phyloP scores from a whole-genome alignment of 2,888 invertebrate species.

The Argyra leucocephala region DNA sequence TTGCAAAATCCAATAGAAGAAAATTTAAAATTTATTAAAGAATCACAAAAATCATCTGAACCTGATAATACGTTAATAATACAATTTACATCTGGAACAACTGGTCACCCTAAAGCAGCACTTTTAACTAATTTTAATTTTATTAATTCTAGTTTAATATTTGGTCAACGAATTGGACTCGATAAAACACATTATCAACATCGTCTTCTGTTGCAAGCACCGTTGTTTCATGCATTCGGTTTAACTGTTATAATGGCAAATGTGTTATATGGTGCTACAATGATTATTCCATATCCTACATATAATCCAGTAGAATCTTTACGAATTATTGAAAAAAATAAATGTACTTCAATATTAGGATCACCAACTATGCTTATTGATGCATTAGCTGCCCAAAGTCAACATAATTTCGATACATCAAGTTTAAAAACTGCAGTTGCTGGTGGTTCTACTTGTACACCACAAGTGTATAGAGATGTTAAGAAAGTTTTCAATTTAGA shows the following conservation, averaged over 20 bases:
- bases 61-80: conserved; percentile 65
- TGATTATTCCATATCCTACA: conserved; percentile 51
- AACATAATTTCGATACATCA: conserved; percentile 44
- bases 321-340: conserved; percentile 55
- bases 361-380: conserved; percentile 84
- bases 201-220: conserved; percentile 55
- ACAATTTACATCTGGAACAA: conserved; percentile 78
- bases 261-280: conserved; percentile 52
- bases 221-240: conserved; percentile 76
- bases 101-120: conserved; percentile 66
- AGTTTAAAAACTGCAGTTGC: conserved; percentile 51
- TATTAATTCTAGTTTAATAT: conserved; percentile 63
- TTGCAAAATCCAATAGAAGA: conserved; percentile 30
- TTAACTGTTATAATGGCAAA: conserved; percentile 53
- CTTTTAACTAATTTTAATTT: conserved; percentile 60
- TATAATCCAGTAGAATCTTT: conserved; percentile 56
- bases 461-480: conserved; percentile 49
- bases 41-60: conserved; percentile 23
- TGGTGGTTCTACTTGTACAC: conserved; percentile 65
- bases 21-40: conserved; percentile 26
- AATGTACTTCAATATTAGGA: conserved; percentile 63
- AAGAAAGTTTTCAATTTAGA: conserved; percentile 40
- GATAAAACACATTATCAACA: conserved; percentile 30
- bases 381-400: conserved; percentile 49
- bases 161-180: conserved; percentile 46